phyloP scores from a whole-genome alignment of 1,140 invertebrate species.

The Scaptomyza montana region DNA sequence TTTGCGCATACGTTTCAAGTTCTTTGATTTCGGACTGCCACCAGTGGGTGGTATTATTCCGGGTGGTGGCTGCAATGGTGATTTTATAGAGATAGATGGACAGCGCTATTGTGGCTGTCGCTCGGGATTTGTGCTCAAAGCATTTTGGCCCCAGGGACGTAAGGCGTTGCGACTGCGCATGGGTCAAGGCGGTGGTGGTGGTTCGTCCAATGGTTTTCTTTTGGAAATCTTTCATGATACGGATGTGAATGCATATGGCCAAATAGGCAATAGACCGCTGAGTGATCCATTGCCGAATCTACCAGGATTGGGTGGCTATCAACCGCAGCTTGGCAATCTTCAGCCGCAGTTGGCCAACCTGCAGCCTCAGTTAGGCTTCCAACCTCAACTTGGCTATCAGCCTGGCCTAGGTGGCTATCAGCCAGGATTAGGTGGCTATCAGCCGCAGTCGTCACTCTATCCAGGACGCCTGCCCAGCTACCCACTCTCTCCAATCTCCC shows the following conservation, averaged over 20 bases:
- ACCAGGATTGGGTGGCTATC: conserved; percentile 27
- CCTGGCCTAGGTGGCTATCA: conserved; percentile 19
- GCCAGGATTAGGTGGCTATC: conserved; percentile 1
- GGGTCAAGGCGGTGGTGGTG: conserved; percentile 51
- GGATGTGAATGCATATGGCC: conserved; percentile 78
- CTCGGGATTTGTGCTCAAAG: conserved; percentile 84
- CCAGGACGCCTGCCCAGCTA: conserved; percentile 33
- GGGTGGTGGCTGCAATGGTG: conserved; percentile 54
- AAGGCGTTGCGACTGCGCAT: conserved; percentile 83
- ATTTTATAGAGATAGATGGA: conserved; percentile 85
- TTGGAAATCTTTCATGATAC: conserved; percentile 85
- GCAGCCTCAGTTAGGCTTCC: conserved; percentile 19
- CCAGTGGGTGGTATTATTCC: no score
- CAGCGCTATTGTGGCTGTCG: conserved; percentile 86
- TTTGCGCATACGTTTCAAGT: conserved; percentile 85
- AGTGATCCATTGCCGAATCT: background rate
- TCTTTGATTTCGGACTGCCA: conserved; percentile 84
- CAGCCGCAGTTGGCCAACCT: conserved; percentile 21
- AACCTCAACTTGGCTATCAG: conserved; percentile 19
- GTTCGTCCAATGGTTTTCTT: conserved; percentile 84
- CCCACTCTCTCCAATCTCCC: conserved; percentile 16
- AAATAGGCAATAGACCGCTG: conserved; percentile 1
- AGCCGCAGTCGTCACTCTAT: conserved; percentile 27
- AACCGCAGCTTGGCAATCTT: background rate
- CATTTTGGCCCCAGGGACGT: conserved; percentile 64